phyloP scores from a whole-genome alignment of 2,888 invertebrate species.

The Parnassius orleans region DNA sequence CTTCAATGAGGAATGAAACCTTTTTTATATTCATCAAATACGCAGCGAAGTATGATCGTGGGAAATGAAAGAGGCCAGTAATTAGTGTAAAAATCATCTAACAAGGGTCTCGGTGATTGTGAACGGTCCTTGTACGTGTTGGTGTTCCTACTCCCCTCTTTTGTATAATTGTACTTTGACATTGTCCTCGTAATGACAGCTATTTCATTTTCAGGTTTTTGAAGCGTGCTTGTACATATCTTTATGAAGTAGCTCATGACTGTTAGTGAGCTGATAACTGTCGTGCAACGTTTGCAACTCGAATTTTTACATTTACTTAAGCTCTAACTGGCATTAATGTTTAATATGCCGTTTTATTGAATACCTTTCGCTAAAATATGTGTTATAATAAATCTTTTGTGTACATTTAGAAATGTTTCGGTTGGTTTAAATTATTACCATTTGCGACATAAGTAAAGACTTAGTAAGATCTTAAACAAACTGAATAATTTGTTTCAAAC shows the following conservation, averaged over 20 bases:
- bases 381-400: too few relatives aligned
- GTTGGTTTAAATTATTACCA: too few relatives aligned
- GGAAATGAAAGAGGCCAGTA: conserved; percentile 42
- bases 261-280: too few relatives aligned
- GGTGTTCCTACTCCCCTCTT: conserved; percentile 20
- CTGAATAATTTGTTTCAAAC: too few relatives aligned
- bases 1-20: conserved; percentile 10
- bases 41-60: conserved; percentile 27
- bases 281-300: conserved; percentile 7
- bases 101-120: conserved; percentile 43
- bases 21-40: conserved; percentile 4
- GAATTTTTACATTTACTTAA: too few relatives aligned
- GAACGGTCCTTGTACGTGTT: conserved; percentile 35
- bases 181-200: conserved; percentile 51
- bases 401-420: too few relatives aligned
- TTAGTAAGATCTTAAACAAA: too few relatives aligned
- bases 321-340: too few relatives aligned
- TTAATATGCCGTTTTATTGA: too few relatives aligned
- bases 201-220: conserved; percentile 43
- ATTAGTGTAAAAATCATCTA: conserved; percentile 57
- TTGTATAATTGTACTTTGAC: conserved; percentile 42
- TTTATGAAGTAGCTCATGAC: conserved; percentile 8
- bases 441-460: too few relatives aligned
- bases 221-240: conserved; percentile 2
- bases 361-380: too few relatives aligned